Base-by-base conservation (phyloP, 2,888 invertebrate genomes). In the Drosophila stalkeri region DNA sequence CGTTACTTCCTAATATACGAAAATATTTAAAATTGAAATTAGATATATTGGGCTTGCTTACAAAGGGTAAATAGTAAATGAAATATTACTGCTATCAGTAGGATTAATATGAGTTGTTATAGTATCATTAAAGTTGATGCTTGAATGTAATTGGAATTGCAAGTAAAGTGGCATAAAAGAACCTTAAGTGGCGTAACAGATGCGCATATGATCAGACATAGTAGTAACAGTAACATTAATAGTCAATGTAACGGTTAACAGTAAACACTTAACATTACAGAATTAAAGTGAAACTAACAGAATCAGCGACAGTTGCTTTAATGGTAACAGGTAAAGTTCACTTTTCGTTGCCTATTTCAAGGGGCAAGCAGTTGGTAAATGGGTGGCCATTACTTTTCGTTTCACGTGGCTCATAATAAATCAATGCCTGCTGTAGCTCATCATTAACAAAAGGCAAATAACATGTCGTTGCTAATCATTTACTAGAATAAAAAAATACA, bases 391-490 rank as follows among this genome's bases (percentile, higher is more conserved):
- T 72, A 69, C 44, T 51, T 55, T 69, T 51, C 51, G 60, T 64
- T 68, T 59, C 14, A 60, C 44, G 54, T 41, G 44, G 57, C 46
- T 46, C 35, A 68, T 64, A 73, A 89, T 75, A 86, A 86, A 81
- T 86, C 89, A 86, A 72, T 78, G 72, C 18, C 52, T 49, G 64
- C 61, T 47, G 65, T 68, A 77, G 76, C 57, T 77, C 63, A 66
- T 77, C 82, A 85, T 86, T 85, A 86, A 73, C 65, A 57, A 67
- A 75, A 79, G 77, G 77, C 75, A 84, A 89, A 87, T 79, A 85
- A 74, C 75, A 87, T 82, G 89, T 85, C 85, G 72, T 75, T 75
- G 72, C 77, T 85, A 87, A 89, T 86, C 76, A 84, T 84, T 81
- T 55, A 63, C 69, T 47, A 35, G 39, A 66, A 33, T 63, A 56